These are phyloP conservation scores for Rhagonycha lutea DNA, from an alignment of 2,888 invertebrate genomes.

Conservation along the genomic window DNA sequence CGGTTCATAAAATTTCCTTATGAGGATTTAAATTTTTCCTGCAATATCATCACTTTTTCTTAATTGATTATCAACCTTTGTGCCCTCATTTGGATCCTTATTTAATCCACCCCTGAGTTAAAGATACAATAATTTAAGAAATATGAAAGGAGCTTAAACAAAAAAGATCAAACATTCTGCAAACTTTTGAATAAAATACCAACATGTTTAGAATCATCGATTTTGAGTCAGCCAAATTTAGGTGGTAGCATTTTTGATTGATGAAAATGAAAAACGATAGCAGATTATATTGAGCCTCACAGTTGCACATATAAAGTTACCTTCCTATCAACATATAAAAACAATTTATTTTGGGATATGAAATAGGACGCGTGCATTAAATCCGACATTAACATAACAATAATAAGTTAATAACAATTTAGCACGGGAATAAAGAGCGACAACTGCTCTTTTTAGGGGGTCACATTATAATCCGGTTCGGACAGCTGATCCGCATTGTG, in stretches of 20 bases:
- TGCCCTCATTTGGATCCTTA: neutral
- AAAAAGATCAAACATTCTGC: neutral
- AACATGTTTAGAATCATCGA: neutral
- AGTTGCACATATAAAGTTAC: neutral
- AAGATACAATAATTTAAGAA: neutral
- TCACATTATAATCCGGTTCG: slow-evolving; percentile 24
- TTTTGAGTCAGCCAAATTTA: neutral
- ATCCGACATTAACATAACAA: slow-evolving; percentile 42
- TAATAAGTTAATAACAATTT: slow-evolving; percentile 44
- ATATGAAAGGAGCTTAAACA: neutral
- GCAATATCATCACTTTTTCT: neutral
- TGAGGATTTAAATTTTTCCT: neutral
- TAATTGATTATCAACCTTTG: neutral
- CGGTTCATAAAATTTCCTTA: too few species aligned
- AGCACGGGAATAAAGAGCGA: slow-evolving; percentile 38
- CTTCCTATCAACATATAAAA: slow-evolving; percentile 26
- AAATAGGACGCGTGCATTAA: slow-evolving; percentile 34
- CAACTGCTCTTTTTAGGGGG: slow-evolving; percentile 41
- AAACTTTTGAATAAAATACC: slow-evolving; percentile 20
- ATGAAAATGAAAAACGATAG: neutral
- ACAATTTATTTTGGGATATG: slow-evolving; percentile 28
- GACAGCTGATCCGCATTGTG: slow-evolving; percentile 22
- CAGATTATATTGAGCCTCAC: neutral
- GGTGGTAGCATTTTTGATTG: neutral
- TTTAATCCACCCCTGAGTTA: neutral